Evolutionary conservation across 2,797 vertebrate genomes (phyloP).

Genomic region (Semaprochilodus insignis): DNA sequence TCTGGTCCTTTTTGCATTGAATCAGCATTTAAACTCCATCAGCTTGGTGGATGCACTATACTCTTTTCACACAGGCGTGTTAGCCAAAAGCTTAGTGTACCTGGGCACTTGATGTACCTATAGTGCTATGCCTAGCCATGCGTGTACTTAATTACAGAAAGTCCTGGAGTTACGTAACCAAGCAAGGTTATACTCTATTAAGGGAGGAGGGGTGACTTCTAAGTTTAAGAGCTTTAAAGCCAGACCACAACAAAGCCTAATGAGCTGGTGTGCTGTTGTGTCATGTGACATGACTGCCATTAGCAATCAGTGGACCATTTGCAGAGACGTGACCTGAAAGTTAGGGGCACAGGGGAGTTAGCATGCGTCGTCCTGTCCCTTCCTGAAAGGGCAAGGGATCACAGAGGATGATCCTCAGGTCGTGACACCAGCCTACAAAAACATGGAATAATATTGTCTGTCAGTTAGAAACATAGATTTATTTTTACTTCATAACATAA

Average conservation of each 20-base stretch:
- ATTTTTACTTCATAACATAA: background rate
- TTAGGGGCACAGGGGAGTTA: slow-evolving; percentile 3
- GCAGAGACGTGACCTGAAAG: slow-evolving; percentile 22
- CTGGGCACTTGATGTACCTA: background rate
- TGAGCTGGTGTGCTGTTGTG: slow-evolving; percentile 55
- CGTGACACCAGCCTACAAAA: background rate
- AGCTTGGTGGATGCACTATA: no score
- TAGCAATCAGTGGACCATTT: slow-evolving; percentile 28
- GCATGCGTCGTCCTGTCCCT: background rate
- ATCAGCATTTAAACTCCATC: background rate
- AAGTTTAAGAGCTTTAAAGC: slow-evolving; percentile 78
- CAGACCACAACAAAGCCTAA: slow-evolving; percentile 73
- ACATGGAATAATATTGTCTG: background rate
- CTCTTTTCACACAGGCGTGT: background rate
- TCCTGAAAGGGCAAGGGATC: background rate
- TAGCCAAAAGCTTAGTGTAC: background rate
- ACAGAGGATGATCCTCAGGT: slow-evolving; percentile 23
- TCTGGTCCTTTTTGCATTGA: background rate
- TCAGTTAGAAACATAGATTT: background rate
- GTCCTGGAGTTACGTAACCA: slow-evolving; percentile 69
- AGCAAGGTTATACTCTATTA: slow-evolving; percentile 66
- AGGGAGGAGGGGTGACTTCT: slow-evolving; percentile 69
- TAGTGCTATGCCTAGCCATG: slow-evolving; percentile 5
- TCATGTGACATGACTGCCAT: slow-evolving; percentile 51
- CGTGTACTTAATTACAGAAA: slow-evolving; percentile 53